Base-by-base conservation (phyloP, 1,140 invertebrate species). In the Sinella curviseta region DNA sequence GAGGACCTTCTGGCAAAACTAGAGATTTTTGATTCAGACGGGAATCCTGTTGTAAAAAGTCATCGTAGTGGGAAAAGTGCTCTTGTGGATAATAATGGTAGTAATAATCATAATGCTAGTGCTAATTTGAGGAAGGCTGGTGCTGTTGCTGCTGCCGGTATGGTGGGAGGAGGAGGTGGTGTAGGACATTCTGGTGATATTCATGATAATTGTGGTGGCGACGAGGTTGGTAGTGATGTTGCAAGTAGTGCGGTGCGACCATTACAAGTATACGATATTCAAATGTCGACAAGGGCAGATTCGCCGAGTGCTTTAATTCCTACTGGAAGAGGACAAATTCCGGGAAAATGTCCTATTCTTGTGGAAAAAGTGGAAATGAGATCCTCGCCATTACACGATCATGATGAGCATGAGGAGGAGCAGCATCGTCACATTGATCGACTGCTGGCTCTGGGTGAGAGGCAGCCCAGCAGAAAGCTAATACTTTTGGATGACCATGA, bases 351-450 rank as follows among this genome's bases (percentile, higher is more conserved):
- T 39, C 78, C 78, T 14, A 33, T 79, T 57, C 31, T 79, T 36
- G 65, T 76, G 24, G 73, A 80, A 24, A 80, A 80, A 80, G 78
- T 80, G 3, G 74, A 80, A 70, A 76, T 80, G 78, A 76, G 39
- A 76, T 80, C 78, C 34, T 80, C 78, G 0, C 67, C 75, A 24
- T 57, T 80, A n/a, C 78, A 36, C 60, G 74, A 54, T 33, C 65
- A 33, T 33, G 65, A 70, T 4, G 31, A 30, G 12, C 3, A 31
- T 31, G 57, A 65, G 4, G 24, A 16, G 8, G 8, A 17, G 4
- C 57, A 65, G 26, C 16, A 48, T 8, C 39, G 39, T 20, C 8
- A 26, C 26, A 24, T 14, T 2, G 65, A 70, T 3, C 26, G 65
- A 33, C 65, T 33, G 12, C 24, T 70, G 28, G 16, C 24, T 26